Conservation (phyloP, 2,797 vertebrate genomes). For the Rhincodon typus region DNA sequence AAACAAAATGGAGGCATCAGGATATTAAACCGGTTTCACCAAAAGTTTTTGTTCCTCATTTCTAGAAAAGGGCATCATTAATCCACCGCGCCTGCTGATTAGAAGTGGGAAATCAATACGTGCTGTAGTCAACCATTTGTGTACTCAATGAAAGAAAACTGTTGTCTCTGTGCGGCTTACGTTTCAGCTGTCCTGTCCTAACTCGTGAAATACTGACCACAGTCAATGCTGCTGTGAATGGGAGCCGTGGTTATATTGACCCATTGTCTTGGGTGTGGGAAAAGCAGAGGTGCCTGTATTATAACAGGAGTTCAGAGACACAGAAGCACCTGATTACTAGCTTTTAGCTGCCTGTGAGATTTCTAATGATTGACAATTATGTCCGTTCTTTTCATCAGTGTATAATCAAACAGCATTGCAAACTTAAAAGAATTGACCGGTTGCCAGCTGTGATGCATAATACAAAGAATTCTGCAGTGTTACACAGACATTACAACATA, state of each 20-base stretch:
- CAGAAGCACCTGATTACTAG: not conserved
- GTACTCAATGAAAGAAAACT: slow-evolving; percentile 25
- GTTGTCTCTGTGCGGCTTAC: not conserved
- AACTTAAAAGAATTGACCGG: not conserved
- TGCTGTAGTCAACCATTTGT: slow-evolving; percentile 20
- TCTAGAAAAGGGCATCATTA: slow-evolving; percentile 19
- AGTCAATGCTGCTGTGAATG: not conserved
- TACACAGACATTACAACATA: not conserved
- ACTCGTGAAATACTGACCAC: not conserved
- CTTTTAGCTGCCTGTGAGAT: not conserved
- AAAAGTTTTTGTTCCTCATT: not conserved
- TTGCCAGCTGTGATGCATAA: not conserved
- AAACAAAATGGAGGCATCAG: not conserved
- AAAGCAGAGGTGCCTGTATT: slow-evolving; percentile 8
- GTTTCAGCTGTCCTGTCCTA: not conserved
- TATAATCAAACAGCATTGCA: not conserved
- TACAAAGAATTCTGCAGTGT: not conserved
- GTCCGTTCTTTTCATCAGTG: not conserved
- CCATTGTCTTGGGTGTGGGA: not conserved
- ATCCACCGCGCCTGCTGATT: slow-evolving; percentile 9
- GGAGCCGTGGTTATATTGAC: not conserved
- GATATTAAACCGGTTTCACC: not conserved
- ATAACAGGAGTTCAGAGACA: not conserved
- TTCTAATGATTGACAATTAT: not conserved
- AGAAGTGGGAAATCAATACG: slow-evolving; percentile 22